Evolutionary conservation across 2,797 vertebrate species (phyloP).

Genomic region (Acanthurus lineatus): DNA sequence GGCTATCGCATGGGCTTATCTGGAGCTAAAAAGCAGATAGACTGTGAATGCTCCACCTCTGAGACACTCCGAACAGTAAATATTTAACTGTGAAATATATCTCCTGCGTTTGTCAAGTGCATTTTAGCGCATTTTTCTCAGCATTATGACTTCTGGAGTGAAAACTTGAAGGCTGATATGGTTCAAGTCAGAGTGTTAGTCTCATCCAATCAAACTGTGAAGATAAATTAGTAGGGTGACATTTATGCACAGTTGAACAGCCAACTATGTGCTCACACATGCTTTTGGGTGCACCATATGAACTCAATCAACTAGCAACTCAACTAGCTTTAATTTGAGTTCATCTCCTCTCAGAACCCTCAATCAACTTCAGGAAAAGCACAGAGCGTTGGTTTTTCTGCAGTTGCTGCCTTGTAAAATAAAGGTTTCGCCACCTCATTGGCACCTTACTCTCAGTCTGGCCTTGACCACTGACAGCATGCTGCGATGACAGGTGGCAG

Average conservation of each 20-base stretch:
- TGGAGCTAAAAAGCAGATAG: slow-evolving; percentile 25
- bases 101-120: neutral
- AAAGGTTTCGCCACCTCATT: slow-evolving; percentile 63
- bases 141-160: neutral
- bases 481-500: slow-evolving; percentile 79
- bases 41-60: slow-evolving; percentile 30
- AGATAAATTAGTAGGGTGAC: slow-evolving; percentile 39
- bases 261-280: neutral
- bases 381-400: neutral
- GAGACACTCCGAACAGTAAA: slow-evolving; percentile 39
- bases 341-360: slow-evolving; percentile 9
- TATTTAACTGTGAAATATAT: slow-evolving; percentile 45
- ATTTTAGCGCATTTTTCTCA: neutral
- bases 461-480: slow-evolving; percentile 40
- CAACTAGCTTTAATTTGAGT: slow-evolving; percentile 16
- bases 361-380: neutral
- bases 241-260: slow-evolving; percentile 38
- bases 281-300: slow-evolving; percentile 19
- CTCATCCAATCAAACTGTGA: slow-evolving; percentile 30
- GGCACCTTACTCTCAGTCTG: slow-evolving; percentile 51
- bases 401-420: slow-evolving; percentile 38
- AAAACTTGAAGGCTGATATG: neutral
- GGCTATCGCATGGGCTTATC: slow-evolving; percentile 52
- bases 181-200: neutral
- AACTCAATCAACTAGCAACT: slow-evolving; percentile 30